Evolutionary conservation across 2,113 vertebrate species (phyloP), one percentile per base, ranked within the genome.

Genomic region (Boleophthalmus pectinirostris): DNA sequence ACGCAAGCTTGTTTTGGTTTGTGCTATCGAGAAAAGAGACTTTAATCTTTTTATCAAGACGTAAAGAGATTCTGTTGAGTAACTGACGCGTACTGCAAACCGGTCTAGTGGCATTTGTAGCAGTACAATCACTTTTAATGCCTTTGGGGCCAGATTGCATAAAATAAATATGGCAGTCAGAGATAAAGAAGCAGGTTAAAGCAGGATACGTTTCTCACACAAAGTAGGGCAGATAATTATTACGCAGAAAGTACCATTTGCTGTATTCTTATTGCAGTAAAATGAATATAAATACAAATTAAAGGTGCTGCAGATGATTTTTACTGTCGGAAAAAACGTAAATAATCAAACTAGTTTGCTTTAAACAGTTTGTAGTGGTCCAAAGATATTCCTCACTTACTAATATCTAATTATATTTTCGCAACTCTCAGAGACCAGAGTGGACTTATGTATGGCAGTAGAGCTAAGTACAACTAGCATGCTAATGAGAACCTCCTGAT

Each of bases 41-140:
- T n/a, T n/a, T n/a, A 24, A 23, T 25, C 24, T 25, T 6, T 14
- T 14, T 14, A n/a, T 24, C 13, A 25, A 11, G 61, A 45, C 25
- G 68, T 20, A 8, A 12, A 13, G 56, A 12, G 1, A 12, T n/a
- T 43, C 5, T 64, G 18, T 38, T 56, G 13, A 38, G 69, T 23
- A n/a, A 47, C 53, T 57, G 25, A 18, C 15, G 43, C 11, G 38
- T 33, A 20, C 20, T 49, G 57, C 56, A 56, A 74, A 74, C 71
- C 71, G 57, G 67, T 69, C 65, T 12, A 56, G 20, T 25, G 38
- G 15, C 20, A 12, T 11, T 20, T n/a, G n/a, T n/a, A 35, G 24
- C 23, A 23, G 29, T 11, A 13, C 7, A 23, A 38, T 18, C 24
- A 43, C 57, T 53, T 18, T 46, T 33, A 18, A 13, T 25, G 0